These are phyloP conservation scores for Laothoe populi DNA, from an alignment of 2,888 invertebrate genomes.

Conservation along the genomic window DNA sequence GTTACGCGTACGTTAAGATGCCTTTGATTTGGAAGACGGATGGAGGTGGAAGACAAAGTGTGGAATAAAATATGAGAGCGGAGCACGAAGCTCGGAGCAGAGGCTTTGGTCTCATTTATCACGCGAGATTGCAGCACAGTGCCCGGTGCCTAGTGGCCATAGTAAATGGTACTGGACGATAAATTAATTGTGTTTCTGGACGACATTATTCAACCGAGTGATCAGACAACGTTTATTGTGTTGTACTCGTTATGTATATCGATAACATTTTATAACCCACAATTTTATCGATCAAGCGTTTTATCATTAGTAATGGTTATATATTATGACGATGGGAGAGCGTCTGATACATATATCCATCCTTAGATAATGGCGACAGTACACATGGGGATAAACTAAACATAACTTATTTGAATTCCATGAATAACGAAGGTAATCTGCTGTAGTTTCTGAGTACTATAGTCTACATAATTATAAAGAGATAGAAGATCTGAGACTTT, in stretches of 20 bases:
- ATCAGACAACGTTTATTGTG: constrained; percentile 27
- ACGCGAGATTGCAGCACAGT: constrained; percentile 40
- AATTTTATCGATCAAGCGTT: neutral
- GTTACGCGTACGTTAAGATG: constrained; percentile 16
- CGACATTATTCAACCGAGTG: constrained; percentile 46
- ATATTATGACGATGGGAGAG: too few relatives aligned
- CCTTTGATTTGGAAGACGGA: constrained; percentile 20
- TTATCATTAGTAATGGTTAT: neutral
- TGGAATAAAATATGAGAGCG: constrained; percentile 46
- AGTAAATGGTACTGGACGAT: constrained; percentile 43
- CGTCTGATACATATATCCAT: too few relatives aligned
- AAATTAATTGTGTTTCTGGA: constrained; percentile 51
- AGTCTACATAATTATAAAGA: neutral
- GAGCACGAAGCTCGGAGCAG: constrained; percentile 25
- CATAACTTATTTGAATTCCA: too few relatives aligned
- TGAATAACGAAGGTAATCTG: neutral
- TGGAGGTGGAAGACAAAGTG: constrained; percentile 36
- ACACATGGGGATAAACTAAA: too few relatives aligned
- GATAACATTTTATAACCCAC: neutral
- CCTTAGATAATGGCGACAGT: too few relatives aligned
- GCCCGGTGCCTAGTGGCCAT: neutral
- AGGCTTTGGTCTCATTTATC: constrained; percentile 45
- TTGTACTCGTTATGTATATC: neutral
- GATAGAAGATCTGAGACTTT: neutral
- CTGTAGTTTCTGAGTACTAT: neutral